A percentile compares a stretch with the other conserved stretches of the same genome.
These are phyloP conservation scores for Catostylus mosaicus DNA, from an alignment of 30 jellyfish, hydroid and myxozoan genomes.

Conservation along the genomic window DNA sequence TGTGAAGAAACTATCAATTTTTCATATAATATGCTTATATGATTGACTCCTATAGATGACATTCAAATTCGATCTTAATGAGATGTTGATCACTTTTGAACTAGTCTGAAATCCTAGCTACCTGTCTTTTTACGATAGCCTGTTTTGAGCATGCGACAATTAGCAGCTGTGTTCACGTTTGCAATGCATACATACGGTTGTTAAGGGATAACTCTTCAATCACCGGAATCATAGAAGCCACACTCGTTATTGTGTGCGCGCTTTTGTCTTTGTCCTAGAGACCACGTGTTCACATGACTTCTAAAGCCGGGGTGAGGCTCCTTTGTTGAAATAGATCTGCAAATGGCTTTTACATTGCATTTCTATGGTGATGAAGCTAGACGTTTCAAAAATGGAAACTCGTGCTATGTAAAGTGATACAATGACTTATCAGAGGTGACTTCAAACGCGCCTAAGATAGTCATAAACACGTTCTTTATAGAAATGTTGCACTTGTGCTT, in stretches of 20 bases:
- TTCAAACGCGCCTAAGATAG: neutral
- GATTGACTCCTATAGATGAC: conserved; percentile 14
- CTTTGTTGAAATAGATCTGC: conserved; percentile 13
- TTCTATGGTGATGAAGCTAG: conserved; percentile 50
- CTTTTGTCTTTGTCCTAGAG: conserved; percentile 53
- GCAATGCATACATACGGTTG: conserved; percentile 74
- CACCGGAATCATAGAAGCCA: conserved; percentile 83
- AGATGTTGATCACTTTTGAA: conserved; percentile 58
- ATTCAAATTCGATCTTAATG: conserved; percentile 55
- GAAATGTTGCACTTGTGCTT: too few relatives aligned
- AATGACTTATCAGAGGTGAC: neutral
- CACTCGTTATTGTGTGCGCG: conserved; percentile 71
- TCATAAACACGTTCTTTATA: too few relatives aligned
- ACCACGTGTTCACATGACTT: conserved; percentile 70
- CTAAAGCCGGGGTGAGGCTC: conserved; percentile 64
- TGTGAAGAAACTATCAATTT: neutral
- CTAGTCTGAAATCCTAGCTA: conserved; percentile 53
- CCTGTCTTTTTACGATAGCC: conserved; percentile 70
- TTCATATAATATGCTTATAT: neutral
- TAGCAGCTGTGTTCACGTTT: conserved; percentile 77
- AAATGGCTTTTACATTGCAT: conserved; percentile 15
- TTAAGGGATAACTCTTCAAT: conserved; percentile 71
- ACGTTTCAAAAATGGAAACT: conserved; percentile 16
- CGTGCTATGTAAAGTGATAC: conserved; percentile 19
- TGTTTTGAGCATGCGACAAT: conserved; percentile 70